Evolutionary conservation across 2,888 invertebrate genomes (phyloP).

Genomic region (Sarcophaga caerulescens): DNA sequence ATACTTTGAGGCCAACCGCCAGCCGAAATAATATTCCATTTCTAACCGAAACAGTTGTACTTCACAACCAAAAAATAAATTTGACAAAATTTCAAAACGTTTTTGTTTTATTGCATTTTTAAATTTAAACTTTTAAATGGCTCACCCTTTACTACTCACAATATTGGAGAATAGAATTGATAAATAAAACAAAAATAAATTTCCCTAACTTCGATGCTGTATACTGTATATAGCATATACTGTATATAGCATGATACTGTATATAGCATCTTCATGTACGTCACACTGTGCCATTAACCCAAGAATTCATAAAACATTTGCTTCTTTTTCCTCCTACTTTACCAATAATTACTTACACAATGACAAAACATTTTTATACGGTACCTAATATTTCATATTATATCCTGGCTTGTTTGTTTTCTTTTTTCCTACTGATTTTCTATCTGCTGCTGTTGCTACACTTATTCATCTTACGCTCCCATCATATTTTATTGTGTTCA

Average conservation of each 20-base stretch:
- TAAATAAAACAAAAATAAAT: slow-evolving; percentile 19
- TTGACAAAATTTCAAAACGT: no score
- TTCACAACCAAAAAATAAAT: no score
- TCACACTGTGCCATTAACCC: slow-evolving; percentile 19
- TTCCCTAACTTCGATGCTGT: background rate
- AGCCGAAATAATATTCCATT: no score
- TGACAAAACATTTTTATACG: slow-evolving; percentile 46
- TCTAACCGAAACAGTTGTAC: no score
- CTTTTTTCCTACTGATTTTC: background rate
- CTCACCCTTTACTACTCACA: background rate
- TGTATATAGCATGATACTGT: background rate
- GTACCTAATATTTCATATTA: slow-evolving; percentile 29
- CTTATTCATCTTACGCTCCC: background rate
- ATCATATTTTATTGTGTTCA: background rate
- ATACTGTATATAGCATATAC: background rate
- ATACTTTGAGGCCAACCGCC: no score
- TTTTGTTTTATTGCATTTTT: no score
- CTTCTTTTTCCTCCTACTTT: slow-evolving; percentile 13
- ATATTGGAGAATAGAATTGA: slow-evolving; percentile 1
- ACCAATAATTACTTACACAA: slow-evolving; percentile 51
- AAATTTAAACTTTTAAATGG: no score
- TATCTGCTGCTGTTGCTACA: background rate
- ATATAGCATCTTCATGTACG: background rate
- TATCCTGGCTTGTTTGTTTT: background rate
- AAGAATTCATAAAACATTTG: slow-evolving; percentile 54